Conservation (phyloP, 2,888 invertebrate genomes). For the Aphidoletes aphidimyza region DNA sequence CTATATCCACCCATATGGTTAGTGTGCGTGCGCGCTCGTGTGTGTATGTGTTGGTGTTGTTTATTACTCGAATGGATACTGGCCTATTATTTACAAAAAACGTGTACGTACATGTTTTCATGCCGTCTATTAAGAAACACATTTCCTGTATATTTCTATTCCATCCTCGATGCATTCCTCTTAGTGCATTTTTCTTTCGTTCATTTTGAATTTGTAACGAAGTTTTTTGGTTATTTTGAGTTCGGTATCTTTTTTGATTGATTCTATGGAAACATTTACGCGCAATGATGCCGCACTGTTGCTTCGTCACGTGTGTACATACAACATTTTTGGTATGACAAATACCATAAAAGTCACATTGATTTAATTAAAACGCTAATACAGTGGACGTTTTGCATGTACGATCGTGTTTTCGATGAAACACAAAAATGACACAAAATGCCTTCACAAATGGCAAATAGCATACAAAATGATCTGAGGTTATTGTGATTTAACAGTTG, state of each 20-base stretch:
- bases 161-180: too few species aligned
- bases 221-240: background rate
- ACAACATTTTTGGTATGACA: background rate
- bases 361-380: background rate
- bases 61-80: background rate
- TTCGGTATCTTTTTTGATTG: background rate
- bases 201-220: background rate
- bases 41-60: slow-evolving; percentile 12
- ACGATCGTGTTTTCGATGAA: slow-evolving; percentile 35
- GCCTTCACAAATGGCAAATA: too few species aligned
- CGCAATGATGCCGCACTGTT: slow-evolving; percentile 13
- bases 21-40: background rate
- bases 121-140: background rate
- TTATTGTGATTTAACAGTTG: too few species aligned
- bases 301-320: background rate
- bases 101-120: slow-evolving; percentile 11
- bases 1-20: too few species aligned
- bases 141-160: slow-evolving; percentile 18
- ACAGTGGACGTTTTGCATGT: slow-evolving; percentile 60
- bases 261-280: background rate
- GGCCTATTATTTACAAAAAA: slow-evolving; percentile 16
- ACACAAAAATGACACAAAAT: slow-evolving; percentile 55
- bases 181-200: background rate
- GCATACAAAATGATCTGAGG: too few species aligned
- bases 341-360: background rate